Conservation (phyloP, 2,797 vertebrate genomes). For the Pseudochirops corinnae region DNA sequence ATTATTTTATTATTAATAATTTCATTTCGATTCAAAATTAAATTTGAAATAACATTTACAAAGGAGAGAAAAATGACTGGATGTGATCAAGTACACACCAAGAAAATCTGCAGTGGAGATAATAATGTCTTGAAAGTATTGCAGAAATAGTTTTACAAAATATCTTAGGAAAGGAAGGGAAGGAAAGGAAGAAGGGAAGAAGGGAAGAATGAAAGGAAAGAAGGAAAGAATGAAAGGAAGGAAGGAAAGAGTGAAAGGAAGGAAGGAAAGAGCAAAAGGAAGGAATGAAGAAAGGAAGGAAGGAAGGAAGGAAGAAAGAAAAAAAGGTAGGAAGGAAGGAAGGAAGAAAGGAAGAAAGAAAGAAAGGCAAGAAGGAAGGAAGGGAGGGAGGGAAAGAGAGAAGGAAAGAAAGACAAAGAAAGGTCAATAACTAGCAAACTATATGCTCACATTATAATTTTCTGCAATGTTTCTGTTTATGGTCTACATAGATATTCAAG, state of each 20-base stretch:
- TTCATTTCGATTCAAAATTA: background rate
- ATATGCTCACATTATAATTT: background rate
- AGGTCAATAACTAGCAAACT: background rate
- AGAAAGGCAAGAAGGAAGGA: rapidly evolving
- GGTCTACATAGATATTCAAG: too few species aligned
- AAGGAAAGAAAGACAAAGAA: background rate
- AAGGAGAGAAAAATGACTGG: background rate
- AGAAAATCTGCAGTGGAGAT: background rate
- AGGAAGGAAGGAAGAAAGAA: too few species aligned
- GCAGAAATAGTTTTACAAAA: background rate
- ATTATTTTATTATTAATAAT: background rate
- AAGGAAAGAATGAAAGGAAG: too few species aligned
- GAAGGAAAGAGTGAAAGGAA: rapidly evolving
- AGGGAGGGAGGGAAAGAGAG: too few species aligned
- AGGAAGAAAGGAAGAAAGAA: background rate
- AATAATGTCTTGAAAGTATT: background rate
- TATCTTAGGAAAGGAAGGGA: background rate
- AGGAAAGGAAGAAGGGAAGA: too few species aligned
- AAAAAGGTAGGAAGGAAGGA: too few species aligned
- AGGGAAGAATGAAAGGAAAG: background rate
- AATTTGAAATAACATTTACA: background rate
- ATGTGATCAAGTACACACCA: background rate
- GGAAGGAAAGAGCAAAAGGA: too few species aligned
- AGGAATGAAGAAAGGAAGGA: too few species aligned
- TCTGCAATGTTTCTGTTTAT: background rate